phyloP scores from a whole-genome alignment of 1,140 invertebrate species.

The Euwallacea similis region DNA sequence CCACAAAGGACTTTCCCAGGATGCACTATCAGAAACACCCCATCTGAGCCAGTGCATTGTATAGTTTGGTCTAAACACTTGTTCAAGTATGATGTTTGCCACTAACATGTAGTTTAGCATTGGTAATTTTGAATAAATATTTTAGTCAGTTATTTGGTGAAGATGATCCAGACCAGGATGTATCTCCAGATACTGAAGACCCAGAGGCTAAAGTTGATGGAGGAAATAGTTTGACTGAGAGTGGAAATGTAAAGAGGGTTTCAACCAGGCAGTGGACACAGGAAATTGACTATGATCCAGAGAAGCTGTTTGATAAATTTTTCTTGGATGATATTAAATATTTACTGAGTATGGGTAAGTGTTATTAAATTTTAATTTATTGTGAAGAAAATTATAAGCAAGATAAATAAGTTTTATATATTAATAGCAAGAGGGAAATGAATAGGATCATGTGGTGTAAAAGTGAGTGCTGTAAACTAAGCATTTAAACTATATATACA shows the following conservation, averaged over 20 bases:
- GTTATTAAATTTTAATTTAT: not conserved
- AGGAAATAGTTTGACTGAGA: conserved; percentile 50
- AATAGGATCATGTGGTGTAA: too few relatives aligned
- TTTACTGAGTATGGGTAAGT: conserved; percentile 79
- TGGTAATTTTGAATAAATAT: not conserved
- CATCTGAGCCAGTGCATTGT: conserved; percentile 99
- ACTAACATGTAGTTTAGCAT: not conserved
- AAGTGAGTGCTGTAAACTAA: too few relatives aligned
- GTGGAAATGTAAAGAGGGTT: conserved; percentile 74
- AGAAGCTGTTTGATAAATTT: conserved; percentile 84
- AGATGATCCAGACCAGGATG: conserved; percentile 94
- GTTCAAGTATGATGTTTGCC: conserved; percentile 82
- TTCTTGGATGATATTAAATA: conserved; percentile 97
- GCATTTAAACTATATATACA: too few relatives aligned
- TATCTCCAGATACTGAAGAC: conserved; percentile 95
- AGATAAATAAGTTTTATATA: too few relatives aligned
- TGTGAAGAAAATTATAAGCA: too few relatives aligned
- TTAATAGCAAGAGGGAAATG: too few relatives aligned
- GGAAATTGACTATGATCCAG: conserved; percentile 78
- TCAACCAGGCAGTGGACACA: conserved; percentile 93
- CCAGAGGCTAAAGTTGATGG: conserved; percentile 71
- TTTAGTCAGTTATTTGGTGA: conserved; percentile 95
- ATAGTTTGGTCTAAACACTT: conserved; percentile 99
- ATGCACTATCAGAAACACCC: conserved; percentile 98
- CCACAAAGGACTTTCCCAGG: conserved; percentile 93